Base-by-base conservation (phyloP, 2,888 invertebrate species). In the Tenthredo distinguenda region DNA sequence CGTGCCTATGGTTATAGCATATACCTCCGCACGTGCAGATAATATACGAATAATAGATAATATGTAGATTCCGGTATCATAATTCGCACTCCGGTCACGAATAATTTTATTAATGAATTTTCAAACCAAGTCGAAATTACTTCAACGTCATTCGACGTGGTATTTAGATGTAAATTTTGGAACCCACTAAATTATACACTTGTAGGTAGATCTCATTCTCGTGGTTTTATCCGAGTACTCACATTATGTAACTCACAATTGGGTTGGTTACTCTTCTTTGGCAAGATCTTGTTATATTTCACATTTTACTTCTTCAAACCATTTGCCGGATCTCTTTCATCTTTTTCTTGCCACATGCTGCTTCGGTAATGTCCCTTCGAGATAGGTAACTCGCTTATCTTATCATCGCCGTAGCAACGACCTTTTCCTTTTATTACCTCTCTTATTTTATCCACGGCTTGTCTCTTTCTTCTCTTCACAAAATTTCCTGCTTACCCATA, bases 361-460 rank as follows among this genome's bases (percentile, higher is more conserved):
- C 21, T 81, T 40, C 21, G 40, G 81, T 81, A 62, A 81, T 62
- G 62, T 62, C 21, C 18, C 40, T 37, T 62, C 58, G n/a, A 37
- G 81, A 9, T 77, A 55, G 37, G 55, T 79, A 81, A 81, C 81
- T 58, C 81, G 58, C 40, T 81, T 81, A 58, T 62, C 58, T 62
- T 31, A 81, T 81, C 58, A 21, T 62, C 62, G 26, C 81, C 40
- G 21, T 62, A 62, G 81, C 58, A n/a, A 37, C 81, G 40, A 81
- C 81, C 18, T 81, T 10, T 81, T 15, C 55, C 81, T 4, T 81
- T 62, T 81, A 74, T 43, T 40, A 62, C 62, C 9, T 10, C 40
- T 31, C 50, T 62, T 62, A 77, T 55, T 50, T 55, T 9, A 31
- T 9, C 31, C 18, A 18, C 31, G 15, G 18, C 2, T 26, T 6